phyloP scores from a whole-genome alignment of 2,888 invertebrate genomes.

The Argynnis bischoffii region DNA sequence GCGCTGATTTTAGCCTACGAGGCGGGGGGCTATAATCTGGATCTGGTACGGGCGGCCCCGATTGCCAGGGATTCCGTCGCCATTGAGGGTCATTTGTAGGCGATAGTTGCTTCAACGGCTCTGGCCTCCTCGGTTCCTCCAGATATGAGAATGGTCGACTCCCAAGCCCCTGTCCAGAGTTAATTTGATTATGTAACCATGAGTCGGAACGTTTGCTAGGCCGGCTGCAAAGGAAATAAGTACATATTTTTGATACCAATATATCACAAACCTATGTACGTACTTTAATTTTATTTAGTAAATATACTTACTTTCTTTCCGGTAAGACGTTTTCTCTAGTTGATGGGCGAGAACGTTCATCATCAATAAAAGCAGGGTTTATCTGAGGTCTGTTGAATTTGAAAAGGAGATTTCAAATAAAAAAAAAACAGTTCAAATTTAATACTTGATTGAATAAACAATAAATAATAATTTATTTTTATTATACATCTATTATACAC shows the following conservation, averaged over 20 bases:
- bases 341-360: constrained; percentile 44
- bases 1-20: constrained; percentile 65
- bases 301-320: constrained; percentile 50
- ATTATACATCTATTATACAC: too few species aligned
- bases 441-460: too few species aligned
- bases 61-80: constrained; percentile 53
- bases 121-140: constrained; percentile 54
- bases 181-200: constrained; percentile 53
- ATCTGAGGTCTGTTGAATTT: constrained; percentile 40
- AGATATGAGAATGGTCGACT: constrained; percentile 64
- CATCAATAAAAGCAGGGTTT: constrained; percentile 52
- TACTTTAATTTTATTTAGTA: background rate
- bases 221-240: constrained; percentile 1
- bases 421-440: background rate
- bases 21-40: constrained; percentile 69
- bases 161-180: constrained; percentile 34
- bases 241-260: background rate
- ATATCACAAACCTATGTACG: background rate
- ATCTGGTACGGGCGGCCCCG: constrained; percentile 55
- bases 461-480: too few species aligned
- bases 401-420: background rate
- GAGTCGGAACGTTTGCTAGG: constrained; percentile 53
- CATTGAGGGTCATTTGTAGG: constrained; percentile 46
- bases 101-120: constrained; percentile 44
- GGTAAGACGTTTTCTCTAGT: constrained; percentile 45